phyloP scores from a whole-genome alignment of 2,113 vertebrate species.

The Hippocampus mohnikei region DNA sequence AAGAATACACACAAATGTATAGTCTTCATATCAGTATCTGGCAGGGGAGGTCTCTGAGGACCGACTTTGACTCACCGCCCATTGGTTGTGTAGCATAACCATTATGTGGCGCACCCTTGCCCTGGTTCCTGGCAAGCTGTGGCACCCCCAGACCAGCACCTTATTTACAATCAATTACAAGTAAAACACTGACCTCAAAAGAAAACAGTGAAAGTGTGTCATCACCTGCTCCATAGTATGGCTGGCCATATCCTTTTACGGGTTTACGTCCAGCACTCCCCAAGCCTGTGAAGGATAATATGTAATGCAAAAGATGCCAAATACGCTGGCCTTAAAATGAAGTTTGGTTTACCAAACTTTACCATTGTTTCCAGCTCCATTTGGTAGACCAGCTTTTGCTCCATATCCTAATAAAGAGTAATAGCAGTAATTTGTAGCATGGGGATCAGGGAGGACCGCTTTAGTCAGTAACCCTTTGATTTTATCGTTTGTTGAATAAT shows the following conservation, averaged over 20 bases:
- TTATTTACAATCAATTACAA: slow-evolving; percentile 7
- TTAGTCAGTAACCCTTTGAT: no score
- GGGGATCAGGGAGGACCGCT: no score
- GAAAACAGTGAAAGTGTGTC: background rate
- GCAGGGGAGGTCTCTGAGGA: background rate
- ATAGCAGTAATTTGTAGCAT: background rate
- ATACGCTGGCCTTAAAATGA: background rate
- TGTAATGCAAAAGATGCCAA: background rate
- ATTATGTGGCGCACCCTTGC: slow-evolving; percentile 41
- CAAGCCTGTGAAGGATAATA: slow-evolving; percentile 37
- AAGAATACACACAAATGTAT: background rate
- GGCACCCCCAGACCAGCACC: slow-evolving; percentile 43
- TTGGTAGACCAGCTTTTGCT: slow-evolving; percentile 13
- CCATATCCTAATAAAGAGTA: slow-evolving; percentile 34
- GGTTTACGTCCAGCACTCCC: slow-evolving; percentile 40
- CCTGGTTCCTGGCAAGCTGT: slow-evolving; percentile 46
- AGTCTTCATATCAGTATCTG: no score
- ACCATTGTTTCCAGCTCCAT: slow-evolving; percentile 27
- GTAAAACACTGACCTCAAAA: no score
- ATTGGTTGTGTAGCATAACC: slow-evolving; percentile 40
- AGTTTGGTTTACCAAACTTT: background rate
- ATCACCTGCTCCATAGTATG: slow-evolving; percentile 50
- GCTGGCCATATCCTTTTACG: slow-evolving; percentile 55
- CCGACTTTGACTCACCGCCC: slow-evolving; percentile 46
- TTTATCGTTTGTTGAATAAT: no score